A percentile compares a stretch with the other conserved stretches of the same genome.
Evolutionary conservation across 2,888 invertebrate species (phyloP).

Genomic region (Plusia festucae): DNA sequence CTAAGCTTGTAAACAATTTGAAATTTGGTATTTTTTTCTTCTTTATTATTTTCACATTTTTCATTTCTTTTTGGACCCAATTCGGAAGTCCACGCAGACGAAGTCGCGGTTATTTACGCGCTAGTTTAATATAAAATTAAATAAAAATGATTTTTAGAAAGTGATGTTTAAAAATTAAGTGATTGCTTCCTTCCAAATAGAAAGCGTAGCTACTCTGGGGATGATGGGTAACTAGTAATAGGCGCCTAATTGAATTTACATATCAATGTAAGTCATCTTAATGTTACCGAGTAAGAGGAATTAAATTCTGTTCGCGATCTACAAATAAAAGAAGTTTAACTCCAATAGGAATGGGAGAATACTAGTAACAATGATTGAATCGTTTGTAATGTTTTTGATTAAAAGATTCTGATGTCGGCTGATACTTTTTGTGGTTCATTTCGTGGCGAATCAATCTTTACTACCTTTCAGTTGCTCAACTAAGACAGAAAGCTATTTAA

Average conservation of each 20-base stretch:
- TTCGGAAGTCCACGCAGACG: too few relatives aligned
- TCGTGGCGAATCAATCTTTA: slow-evolving; percentile 7
- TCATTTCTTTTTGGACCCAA: too few relatives aligned
- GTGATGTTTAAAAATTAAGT: slow-evolving; percentile 56
- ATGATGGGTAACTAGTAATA: slow-evolving; percentile 42
- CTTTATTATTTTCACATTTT: too few relatives aligned
- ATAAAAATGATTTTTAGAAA: slow-evolving; percentile 63
- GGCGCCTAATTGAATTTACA: slow-evolving; percentile 56
- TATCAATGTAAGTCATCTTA: slow-evolving; percentile 58
- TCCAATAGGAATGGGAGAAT: slow-evolving; percentile 25
- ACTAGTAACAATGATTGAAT: slow-evolving; percentile 40
- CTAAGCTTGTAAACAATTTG: too few relatives aligned
- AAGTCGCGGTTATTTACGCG: too few relatives aligned
- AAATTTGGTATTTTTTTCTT: too few relatives aligned
- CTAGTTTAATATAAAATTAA: slow-evolving; percentile 31
- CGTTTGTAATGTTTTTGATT: slow-evolving; percentile 45
- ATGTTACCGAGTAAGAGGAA: slow-evolving; percentile 27
- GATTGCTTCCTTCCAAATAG: slow-evolving; percentile 72
- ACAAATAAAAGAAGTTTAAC: slow-evolving; percentile 36
- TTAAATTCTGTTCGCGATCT: slow-evolving; percentile 39
- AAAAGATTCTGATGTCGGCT: slow-evolving; percentile 25
- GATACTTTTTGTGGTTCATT: slow-evolving; percentile 10
- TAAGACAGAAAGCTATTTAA: slow-evolving; percentile 13
- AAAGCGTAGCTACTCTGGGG: slow-evolving; percentile 62
- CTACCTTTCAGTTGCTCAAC: slow-evolving; percentile 11